phyloP scores from a whole-genome alignment of 2,113 vertebrate species.

The Pelecanus crispus region DNA sequence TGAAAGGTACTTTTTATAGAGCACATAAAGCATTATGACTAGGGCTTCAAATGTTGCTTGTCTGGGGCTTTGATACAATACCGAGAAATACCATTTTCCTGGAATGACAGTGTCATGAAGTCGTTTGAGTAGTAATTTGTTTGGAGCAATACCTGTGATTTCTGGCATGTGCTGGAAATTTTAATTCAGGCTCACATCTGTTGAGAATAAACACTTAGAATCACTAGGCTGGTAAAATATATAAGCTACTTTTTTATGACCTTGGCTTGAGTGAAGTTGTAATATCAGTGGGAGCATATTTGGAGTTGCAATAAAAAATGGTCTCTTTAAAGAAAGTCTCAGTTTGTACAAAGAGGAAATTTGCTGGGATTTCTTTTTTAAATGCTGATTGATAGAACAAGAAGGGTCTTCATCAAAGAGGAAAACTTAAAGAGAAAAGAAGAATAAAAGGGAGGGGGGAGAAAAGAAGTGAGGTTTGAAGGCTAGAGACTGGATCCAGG shows the following conservation, averaged over 20 bases:
- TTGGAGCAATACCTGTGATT: not conserved
- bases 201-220: slow-evolving; percentile 35
- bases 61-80: not conserved
- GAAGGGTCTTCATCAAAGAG: not conserved
- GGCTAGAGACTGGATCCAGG: not conserved
- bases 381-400: not conserved
- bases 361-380: not conserved
- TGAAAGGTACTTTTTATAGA: not conserved
- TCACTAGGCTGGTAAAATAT: slow-evolving; percentile 3
- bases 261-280: not conserved
- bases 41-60: not conserved
- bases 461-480: not conserved
- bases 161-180: not conserved
- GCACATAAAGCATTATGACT: not conserved
- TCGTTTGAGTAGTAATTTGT: not conserved
- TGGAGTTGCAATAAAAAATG: not conserved
- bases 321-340: not conserved
- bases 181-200: not conserved
- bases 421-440: not conserved
- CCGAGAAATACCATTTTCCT: not conserved
- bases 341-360: not conserved
- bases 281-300: not conserved
- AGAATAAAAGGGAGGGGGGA: not conserved
- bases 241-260: not conserved
- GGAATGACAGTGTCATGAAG: not conserved